These are phyloP conservation scores for Laodelphax striatellus DNA, from an alignment of 1,140 invertebrate species.

Conservation along the genomic window DNA sequence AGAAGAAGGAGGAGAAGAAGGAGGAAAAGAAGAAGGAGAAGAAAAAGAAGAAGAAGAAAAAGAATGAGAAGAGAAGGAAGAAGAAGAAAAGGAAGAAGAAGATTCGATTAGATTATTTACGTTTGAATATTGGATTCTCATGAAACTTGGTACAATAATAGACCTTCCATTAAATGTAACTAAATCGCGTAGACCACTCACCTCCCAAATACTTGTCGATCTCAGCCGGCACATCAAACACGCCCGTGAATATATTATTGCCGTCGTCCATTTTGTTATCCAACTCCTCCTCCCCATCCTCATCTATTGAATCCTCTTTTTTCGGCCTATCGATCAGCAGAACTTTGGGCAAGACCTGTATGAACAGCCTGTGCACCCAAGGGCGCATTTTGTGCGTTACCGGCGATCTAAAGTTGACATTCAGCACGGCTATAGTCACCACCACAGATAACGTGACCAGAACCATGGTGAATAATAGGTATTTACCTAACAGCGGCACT, in stretches of 20 bases:
- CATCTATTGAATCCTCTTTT: constrained; percentile 54
- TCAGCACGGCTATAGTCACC: constrained; percentile 94
- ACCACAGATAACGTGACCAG: constrained; percentile 96
- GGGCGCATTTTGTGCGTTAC: constrained; percentile 91
- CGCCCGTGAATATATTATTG: constrained; percentile 40
- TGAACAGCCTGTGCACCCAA: constrained; percentile 82
- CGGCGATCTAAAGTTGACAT: constrained; percentile 96
- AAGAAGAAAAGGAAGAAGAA: too few relatives aligned
- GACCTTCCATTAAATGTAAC: too few relatives aligned
- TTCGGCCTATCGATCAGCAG: constrained; percentile 73
- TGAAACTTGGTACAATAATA: too few relatives aligned
- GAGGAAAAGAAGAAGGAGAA: too few relatives aligned
- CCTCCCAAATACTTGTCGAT: constrained; percentile 51
- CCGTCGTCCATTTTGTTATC: constrained; percentile 46
- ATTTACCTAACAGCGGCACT: constrained; percentile 94
- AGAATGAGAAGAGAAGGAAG: too few relatives aligned
- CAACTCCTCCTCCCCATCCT: constrained; percentile 27
- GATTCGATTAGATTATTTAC: too few relatives aligned
- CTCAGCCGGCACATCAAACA: constrained; percentile 56
- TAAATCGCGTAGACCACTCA: too few relatives aligned
- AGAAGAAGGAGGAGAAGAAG: too few relatives aligned
- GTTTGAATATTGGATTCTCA: too few relatives aligned
- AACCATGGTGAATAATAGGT: constrained; percentile 98
- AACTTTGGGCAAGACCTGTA: constrained; percentile 75
- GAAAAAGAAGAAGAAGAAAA: too few relatives aligned